Base-by-base conservation (phyloP, 2,888 invertebrate genomes). In the Phragmatobia fuliginosa region DNA sequence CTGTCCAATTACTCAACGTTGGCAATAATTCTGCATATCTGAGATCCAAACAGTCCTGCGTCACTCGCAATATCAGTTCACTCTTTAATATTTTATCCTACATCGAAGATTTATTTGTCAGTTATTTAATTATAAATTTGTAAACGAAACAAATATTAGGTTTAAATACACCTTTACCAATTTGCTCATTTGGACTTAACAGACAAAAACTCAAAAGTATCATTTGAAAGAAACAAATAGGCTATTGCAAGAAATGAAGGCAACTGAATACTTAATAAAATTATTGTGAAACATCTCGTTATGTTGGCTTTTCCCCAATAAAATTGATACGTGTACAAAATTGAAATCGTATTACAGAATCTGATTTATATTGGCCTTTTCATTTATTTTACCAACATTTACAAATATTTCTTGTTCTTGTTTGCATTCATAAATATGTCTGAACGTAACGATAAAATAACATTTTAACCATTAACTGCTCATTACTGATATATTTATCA, bases 301-400 rank as follows among this genome's bases (percentile, higher is more conserved):
- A 56, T 11, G 52, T 56, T 56, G 25, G 14, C 25, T 25, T 56
- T 25, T 56, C 25, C 16, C 52, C 52, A 56, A 56, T 56, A 56
- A 56, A 56, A 25, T 56, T 56, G 28, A 56, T 56, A 56, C 28
- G 16, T 25, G 28, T 16, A 28, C 56, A 56, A 56, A 56, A 56
- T n/a, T 56, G 7, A 28, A 56, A 56, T 56, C 25, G 16, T 56
- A 56, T 56, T 56, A 56, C 25, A 28, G 28, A 28, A 56, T 56
- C 28, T 16, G 28, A 16, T 56, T 56, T 28, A 70, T 74, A 56
- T 28, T 14, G 56, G 7, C 16, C 16, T 25, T 56, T 56, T 56
- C 25, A 16, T 28, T 16, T 28, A 28, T 56, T 25, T 56, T 28
- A 16, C 52, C 28, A 56, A 28, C 56, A 56, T 28, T 28, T 7